Evolutionary conservation across 2,888 invertebrate genomes (phyloP), one percentile per base, ranked within the genome.

Genomic region (Acleris literana): DNA sequence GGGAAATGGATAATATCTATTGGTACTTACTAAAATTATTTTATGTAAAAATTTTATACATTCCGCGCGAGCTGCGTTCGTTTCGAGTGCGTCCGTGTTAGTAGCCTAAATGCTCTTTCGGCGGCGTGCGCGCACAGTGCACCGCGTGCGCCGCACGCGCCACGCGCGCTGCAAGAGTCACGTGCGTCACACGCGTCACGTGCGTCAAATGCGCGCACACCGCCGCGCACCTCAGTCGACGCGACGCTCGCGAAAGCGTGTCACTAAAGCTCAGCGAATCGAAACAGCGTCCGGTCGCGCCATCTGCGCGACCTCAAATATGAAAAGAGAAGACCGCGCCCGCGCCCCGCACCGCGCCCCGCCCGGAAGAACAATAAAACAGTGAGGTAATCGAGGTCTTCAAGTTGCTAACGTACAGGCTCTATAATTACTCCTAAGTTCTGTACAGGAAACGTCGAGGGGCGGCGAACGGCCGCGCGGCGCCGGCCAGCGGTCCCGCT

Each of bases 1-100:
- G 90, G 88, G 87, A 89, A 89, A 88, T 88, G 79, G 85, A 87
- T 91, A 91, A 91, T 92, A 92, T 92, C 90, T 90, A 90, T 87
- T 86, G 91, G 91, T 89, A 90, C 88, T 92, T 89, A 90, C 88
- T 92, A 91, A 88, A 89, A 85, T 91, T 87, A 90, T 84, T 78
- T 78, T 84, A 87, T 85, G 82, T 85, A 85, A 87, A 39, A 88
- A 86, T 88, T 84, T 57, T 89, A 86, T 85, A 91, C 89, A 90
- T 82, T 83, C 77, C 73, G 76, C 76, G 77, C 81, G 76, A 76
- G 76, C 77, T 78, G 75, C 78, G 77, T 74, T 75, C 78, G 79
- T 57, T 71, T 73, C 75, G 70, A 73, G 75, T 68, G 74, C 69
- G 74, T 68, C 69, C 69, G 63, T 66, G 69, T 64, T 70, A 72